These are phyloP conservation scores for Agelastica alni DNA, from an alignment of 2,888 invertebrate genomes.

Conservation along the genomic window DNA sequence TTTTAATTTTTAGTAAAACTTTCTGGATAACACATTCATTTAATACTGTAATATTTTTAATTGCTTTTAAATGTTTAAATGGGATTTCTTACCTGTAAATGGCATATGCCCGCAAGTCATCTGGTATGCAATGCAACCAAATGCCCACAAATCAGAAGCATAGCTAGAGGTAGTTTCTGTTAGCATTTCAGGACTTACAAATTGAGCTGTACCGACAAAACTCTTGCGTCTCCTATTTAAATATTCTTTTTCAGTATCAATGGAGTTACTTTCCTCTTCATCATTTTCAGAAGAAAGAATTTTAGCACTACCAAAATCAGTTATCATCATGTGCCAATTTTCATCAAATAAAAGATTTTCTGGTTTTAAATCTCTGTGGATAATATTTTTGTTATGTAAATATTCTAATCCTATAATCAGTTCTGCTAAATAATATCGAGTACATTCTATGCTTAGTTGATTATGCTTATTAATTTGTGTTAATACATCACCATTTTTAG, in stretches of 20 bases:
- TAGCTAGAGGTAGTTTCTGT: slow-evolving; percentile 76
- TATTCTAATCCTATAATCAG: slow-evolving; percentile 85
- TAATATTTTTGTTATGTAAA: slow-evolving; percentile 84
- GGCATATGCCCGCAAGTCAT: slow-evolving; percentile 80
- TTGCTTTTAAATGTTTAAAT: no score
- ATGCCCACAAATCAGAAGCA: slow-evolving; percentile 94
- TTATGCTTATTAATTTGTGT: slow-evolving; percentile 90
- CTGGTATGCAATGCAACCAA: slow-evolving; percentile 96
- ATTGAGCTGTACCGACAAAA: slow-evolving; percentile 88
- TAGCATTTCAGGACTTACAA: slow-evolving; percentile 96
- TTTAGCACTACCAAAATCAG: slow-evolving; percentile 97
- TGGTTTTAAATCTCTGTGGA: slow-evolving; percentile 97
- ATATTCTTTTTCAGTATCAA: slow-evolving; percentile 43
- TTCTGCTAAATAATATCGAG: slow-evolving; percentile 93
- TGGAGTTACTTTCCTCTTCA: slow-evolving; percentile 40
- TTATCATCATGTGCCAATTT: slow-evolving; percentile 93
- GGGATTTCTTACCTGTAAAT: slow-evolving; percentile 27
- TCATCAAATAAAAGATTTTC: slow-evolving; percentile 96
- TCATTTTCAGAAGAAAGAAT: slow-evolving; percentile 61
- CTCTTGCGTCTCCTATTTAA: slow-evolving; percentile 64
- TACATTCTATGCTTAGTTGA: slow-evolving; percentile 85
- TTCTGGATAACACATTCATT: no score
- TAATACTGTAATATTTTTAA: no score
- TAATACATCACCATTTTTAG: slow-evolving; percentile 92
- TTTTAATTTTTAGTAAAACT: no score